A percentile compares a stretch with the other conserved stretches of the same genome.
These are phyloP conservation scores for Allophyes oxyacanthae DNA, from an alignment of 2,888 invertebrate genomes.

Conservation along the genomic window DNA sequence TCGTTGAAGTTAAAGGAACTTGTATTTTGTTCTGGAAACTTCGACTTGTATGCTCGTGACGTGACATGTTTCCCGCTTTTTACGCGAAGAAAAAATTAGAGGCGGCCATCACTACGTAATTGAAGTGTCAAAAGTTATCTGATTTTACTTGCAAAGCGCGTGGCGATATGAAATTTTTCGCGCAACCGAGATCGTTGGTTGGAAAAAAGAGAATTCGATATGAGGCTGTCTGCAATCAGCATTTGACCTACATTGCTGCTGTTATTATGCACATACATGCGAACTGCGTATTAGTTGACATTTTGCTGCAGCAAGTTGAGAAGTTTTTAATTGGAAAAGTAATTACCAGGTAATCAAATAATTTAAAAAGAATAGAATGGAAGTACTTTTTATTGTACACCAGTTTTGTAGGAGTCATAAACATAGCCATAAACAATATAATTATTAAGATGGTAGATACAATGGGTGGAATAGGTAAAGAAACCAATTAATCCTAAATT, in stretches of 20 bases:
- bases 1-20: slow-evolving; percentile 70
- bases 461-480: no score
- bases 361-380: no score
- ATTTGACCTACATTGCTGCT: slow-evolving; percentile 83
- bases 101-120: slow-evolving; percentile 86
- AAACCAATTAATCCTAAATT: no score
- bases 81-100: slow-evolving; percentile 78
- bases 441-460: no score
- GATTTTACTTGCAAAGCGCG: slow-evolving; percentile 89
- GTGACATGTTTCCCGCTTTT: slow-evolving; percentile 76
- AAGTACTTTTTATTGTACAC: no score
- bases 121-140: slow-evolving; percentile 89
- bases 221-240: slow-evolving; percentile 86
- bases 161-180: slow-evolving; percentile 87
- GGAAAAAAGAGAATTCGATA: slow-evolving; percentile 88
- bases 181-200: slow-evolving; percentile 80
- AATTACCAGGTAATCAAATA: slow-evolving; percentile 54
- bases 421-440: no score
- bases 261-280: slow-evolving; percentile 73
- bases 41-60: slow-evolving; percentile 82
- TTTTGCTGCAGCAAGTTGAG: slow-evolving; percentile 54
- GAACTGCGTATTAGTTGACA: slow-evolving; percentile 68
- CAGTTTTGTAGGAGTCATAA: no score
- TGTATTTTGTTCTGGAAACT: slow-evolving; percentile 82
- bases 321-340: slow-evolving; percentile 59